These are phyloP conservation scores for Coenonympha glycerion DNA, from an alignment of 2,888 invertebrate genomes.

Conservation along the genomic window DNA sequence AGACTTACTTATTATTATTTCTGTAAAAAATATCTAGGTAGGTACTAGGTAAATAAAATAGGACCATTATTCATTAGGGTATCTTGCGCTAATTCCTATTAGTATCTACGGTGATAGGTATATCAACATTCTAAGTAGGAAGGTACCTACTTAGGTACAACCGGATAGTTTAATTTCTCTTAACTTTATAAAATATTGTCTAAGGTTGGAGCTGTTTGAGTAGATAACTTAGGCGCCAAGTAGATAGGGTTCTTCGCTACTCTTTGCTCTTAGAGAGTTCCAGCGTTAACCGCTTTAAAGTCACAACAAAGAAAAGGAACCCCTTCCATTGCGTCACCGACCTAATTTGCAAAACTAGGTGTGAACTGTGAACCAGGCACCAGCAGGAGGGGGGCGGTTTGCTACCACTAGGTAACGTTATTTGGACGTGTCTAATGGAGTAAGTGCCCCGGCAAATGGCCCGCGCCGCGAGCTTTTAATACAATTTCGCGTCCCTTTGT, in stretches of 20 bases:
- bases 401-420: slow-evolving; percentile 66
- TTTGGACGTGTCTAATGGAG: slow-evolving; percentile 70
- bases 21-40: too few relatives aligned
- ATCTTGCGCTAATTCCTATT: too few relatives aligned
- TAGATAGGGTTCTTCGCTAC: neutral
- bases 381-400: slow-evolving; percentile 35
- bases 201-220: too few relatives aligned
- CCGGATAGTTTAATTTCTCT: too few relatives aligned
- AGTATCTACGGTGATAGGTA: too few relatives aligned
- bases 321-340: slow-evolving; percentile 14
- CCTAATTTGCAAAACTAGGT: slow-evolving; percentile 26
- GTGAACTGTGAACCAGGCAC: slow-evolving; percentile 31
- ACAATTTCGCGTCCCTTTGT: slow-evolving; percentile 73
- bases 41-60: neutral
- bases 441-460: slow-evolving; percentile 73
- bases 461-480: slow-evolving; percentile 74
- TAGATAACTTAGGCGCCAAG: too few relatives aligned
- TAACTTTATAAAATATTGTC: too few relatives aligned
- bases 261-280: neutral
- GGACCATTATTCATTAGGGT: too few relatives aligned
- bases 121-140: neutral
- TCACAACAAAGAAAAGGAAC: neutral
- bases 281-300: neutral
- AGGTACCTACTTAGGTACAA: neutral
- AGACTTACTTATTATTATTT: too few relatives aligned